Conservation (phyloP, 2,888 invertebrate genomes). For the Lamproptera curius region DNA sequence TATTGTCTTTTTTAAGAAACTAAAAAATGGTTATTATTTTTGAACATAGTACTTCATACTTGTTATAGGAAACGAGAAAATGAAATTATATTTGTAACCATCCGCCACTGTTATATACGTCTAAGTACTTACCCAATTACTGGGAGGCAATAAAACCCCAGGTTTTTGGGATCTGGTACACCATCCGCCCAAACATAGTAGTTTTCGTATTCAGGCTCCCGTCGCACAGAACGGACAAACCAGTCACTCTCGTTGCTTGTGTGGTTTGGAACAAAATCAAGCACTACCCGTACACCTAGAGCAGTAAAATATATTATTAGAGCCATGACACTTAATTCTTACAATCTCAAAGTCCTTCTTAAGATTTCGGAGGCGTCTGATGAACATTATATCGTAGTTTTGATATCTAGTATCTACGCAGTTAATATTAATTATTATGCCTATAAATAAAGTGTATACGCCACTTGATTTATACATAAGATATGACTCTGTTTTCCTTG, state of each 20-base stretch:
- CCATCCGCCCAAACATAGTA: slow-evolving; percentile 84
- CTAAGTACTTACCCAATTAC: slow-evolving; percentile 81
- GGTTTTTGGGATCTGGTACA: slow-evolving; percentile 38
- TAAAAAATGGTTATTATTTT: too few species aligned
- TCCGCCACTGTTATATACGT: not conserved
- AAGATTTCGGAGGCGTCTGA: too few species aligned
- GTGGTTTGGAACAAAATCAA: slow-evolving; percentile 86
- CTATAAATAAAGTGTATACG: too few species aligned
- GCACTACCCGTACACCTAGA: slow-evolving; percentile 70
- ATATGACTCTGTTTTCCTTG: too few species aligned
- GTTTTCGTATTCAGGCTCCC: slow-evolving; percentile 78
- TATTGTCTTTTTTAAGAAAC: not conserved
- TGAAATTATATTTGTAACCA: not conserved
- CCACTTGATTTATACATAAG: too few species aligned
- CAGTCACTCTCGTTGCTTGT: slow-evolving; percentile 88
- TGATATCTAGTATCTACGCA: too few species aligned
- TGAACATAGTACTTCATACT: too few species aligned
- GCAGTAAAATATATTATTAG: too few species aligned
- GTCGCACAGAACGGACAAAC: slow-evolving; percentile 84
- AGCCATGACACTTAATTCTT: too few species aligned
- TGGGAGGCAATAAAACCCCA: slow-evolving; percentile 77
- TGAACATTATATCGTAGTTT: too few species aligned
- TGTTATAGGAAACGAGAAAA: not conserved
- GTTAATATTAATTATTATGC: too few species aligned
- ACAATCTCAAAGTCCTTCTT: too few species aligned